Percentiles rank a stretch among this genome's conserved stretches.
Evolutionary conservation across 1,140 invertebrate genomes (phyloP).

Genomic region (Harpegnathos saltator): DNA sequence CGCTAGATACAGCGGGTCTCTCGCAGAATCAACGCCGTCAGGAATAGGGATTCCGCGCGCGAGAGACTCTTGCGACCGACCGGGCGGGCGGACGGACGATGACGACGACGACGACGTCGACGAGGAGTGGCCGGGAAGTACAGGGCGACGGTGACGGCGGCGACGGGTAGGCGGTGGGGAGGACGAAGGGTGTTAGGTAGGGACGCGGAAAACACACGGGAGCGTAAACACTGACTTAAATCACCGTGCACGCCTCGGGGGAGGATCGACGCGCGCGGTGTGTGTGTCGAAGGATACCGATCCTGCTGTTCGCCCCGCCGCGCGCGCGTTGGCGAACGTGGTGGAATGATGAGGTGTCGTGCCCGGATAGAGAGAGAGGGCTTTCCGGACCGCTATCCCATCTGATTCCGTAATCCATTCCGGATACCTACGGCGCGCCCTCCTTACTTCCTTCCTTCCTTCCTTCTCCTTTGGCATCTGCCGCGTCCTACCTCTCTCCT

Average conservation of each 20-base stretch:
- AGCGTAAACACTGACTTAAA: constrained; percentile 76
- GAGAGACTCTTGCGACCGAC: constrained; percentile 52
- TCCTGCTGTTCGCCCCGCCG: background rate
- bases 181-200: constrained; percentile 4
- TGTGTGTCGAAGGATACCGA: constrained; percentile 72
- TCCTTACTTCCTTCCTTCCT: constrained; percentile 59
- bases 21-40: constrained; percentile 48
- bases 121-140: too few species aligned
- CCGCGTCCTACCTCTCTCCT: constrained; percentile 29
- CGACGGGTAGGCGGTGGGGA: background rate
- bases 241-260: constrained; percentile 70
- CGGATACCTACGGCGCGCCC: constrained; percentile 69
- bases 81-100: background rate
- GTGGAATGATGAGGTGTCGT: constrained; percentile 80
- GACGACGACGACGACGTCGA: too few species aligned
- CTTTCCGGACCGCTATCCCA: constrained; percentile 75
- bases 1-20: constrained; percentile 20
- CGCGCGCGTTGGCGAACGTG: constrained; percentile 69
- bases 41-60: constrained; percentile 52
- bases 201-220: constrained; percentile 59
- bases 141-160: too few species aligned
- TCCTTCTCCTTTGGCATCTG: constrained; percentile 33
- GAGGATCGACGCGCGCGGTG: constrained; percentile 69
- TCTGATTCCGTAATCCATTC: constrained; percentile 82
- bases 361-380: constrained; percentile 67